Evolutionary conservation across 2,113 vertebrate species (phyloP), one percentile per base, ranked within the genome.

Genomic region (Tupaia chinensis): DNA sequence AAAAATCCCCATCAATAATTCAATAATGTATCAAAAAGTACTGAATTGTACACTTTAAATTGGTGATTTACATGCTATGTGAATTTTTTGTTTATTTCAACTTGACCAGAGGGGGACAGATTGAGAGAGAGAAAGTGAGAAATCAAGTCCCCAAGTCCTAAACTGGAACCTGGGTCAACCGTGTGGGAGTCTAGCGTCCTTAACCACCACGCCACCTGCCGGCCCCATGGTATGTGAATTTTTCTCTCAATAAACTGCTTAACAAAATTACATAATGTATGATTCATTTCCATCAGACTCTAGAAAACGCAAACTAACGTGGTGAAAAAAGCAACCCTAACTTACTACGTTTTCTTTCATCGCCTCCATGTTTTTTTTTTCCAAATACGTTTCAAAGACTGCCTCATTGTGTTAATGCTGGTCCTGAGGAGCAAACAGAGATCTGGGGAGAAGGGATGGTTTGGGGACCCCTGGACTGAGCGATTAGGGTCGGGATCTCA

Each of bases 221-320:
- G 44, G 44, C 44, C 44, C 44, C 63, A 22, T 63, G 54, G 69
- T 91, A 44, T 56, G 16, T 86, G 65, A 91, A 91, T 85, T 79
- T 85, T 22, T 54, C 84, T 87, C 32, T 96, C 69, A 87, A 54
- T 66, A 73, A 83, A 29, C 56, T 23, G 27, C 3, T 84, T 89
- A 3, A 44, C 85, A 69, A 83, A 44, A 82, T 19, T 88, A 16
- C 32, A 85, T 92, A 65, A 12, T 60, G 15, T 72, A 83, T 91
- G 78, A 92, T 63, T 79, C 66, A 92, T 83, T 95, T 88, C 73
- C 60, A 32, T 76, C 79, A 91, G 89, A 92, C 23, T 85, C 60
- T 61, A 85, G 89, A 83, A 68, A 92, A 87, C 72, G 65, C 70
- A 87, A 90, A 93, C 65, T 76, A 94, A 72, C 63, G 66, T 60